These are phyloP conservation scores for Chiloscyllium punctatum DNA, from an alignment of 2,797 vertebrate genomes.

Conservation along the genomic window DNA sequence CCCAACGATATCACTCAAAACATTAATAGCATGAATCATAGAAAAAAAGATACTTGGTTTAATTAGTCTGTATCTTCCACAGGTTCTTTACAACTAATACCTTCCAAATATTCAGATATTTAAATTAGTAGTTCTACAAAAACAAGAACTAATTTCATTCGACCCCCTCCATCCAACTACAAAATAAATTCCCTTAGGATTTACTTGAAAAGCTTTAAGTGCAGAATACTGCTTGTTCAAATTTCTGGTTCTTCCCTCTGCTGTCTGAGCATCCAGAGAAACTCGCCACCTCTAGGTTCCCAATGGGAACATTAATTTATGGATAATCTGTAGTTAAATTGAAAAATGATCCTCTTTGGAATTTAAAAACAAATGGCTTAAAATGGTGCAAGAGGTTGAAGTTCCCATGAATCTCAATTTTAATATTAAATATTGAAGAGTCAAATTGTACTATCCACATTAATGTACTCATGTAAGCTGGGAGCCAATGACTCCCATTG, in stretches of 20 bases:
- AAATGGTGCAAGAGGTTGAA: not conserved
- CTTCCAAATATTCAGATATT: not conserved
- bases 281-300: not conserved
- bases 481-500: not conserved
- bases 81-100: not conserved
- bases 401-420: not conserved
- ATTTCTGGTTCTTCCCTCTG: not conserved
- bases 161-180: not conserved
- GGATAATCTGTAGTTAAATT: not conserved
- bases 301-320: not conserved
- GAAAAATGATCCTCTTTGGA: not conserved
- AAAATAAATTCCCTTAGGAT: not conserved
- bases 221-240: not conserved
- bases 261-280: not conserved
- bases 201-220: not conserved
- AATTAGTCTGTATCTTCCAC: not conserved
- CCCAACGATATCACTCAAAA: not conserved
- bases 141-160: not conserved
- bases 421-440: not conserved
- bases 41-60: not conserved
- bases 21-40: not conserved
- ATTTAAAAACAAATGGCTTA: not conserved
- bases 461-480: not conserved
- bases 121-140: not conserved
- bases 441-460: not conserved